These are phyloP conservation scores for Sebastiscus tertius DNA, from an alignment of 2,797 vertebrate genomes.

Conservation along the genomic window DNA sequence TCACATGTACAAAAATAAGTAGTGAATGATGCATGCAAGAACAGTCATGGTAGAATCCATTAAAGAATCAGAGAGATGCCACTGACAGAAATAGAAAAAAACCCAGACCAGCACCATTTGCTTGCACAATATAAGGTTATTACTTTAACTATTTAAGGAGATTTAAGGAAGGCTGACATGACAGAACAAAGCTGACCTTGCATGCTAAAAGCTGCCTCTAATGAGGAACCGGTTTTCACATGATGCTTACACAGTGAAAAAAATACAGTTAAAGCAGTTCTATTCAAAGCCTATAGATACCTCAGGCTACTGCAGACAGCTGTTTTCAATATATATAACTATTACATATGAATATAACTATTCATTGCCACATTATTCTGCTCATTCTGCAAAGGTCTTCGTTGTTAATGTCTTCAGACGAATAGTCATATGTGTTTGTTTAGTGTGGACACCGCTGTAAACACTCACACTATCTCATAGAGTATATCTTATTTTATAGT, in stretches of 20 bases:
- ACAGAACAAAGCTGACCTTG: constrained; percentile 43
- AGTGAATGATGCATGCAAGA: not conserved
- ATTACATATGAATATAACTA: too few relatives aligned
- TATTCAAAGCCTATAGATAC: not conserved
- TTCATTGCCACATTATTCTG: not conserved
- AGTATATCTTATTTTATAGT: accelerated
- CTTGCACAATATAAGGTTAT: not conserved
- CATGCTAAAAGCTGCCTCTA: not conserved
- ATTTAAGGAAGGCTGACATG: not conserved
- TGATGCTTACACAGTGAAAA: constrained; percentile 38
- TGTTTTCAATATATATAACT: not conserved
- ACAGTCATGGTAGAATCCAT: not conserved
- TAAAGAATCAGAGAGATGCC: not conserved
- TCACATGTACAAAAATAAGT: not conserved
- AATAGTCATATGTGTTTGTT: not conserved
- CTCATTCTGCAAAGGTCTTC: accelerated
- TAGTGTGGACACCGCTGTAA: not conserved
- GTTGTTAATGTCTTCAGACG: not conserved
- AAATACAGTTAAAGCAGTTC: not conserved
- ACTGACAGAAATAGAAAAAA: not conserved
- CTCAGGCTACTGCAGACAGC: not conserved
- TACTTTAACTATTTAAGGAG: not conserved
- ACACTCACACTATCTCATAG: not conserved
- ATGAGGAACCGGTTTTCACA: constrained; percentile 68
- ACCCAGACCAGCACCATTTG: not conserved